Conservation (phyloP, 2,888 invertebrate species). For the Agrilus mali region DNA sequence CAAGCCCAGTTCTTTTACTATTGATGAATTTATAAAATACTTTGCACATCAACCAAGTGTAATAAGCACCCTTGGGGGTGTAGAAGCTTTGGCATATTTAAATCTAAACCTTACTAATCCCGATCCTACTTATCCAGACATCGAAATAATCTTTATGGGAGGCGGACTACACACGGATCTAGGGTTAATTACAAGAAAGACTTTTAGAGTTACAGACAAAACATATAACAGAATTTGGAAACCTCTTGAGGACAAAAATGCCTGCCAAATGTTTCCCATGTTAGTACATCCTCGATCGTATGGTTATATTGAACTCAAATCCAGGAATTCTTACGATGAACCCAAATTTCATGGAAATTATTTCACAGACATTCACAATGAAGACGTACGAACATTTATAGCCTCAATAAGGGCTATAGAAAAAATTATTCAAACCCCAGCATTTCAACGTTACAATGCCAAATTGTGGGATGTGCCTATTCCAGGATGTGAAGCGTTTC, state of each 20-base stretch:
- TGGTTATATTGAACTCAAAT: constrained; percentile 53
- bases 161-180: constrained; percentile 30
- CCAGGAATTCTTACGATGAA: constrained; percentile 55
- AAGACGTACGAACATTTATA: constrained; percentile 32
- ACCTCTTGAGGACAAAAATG: constrained; percentile 33
- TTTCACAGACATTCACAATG: constrained; percentile 43
- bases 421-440: constrained; percentile 34
- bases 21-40: too few species aligned
- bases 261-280: constrained; percentile 46
- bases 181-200: constrained; percentile 23
- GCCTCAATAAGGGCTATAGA: constrained; percentile 37
- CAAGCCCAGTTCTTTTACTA: not conserved
- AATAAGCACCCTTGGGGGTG: constrained; percentile 40
- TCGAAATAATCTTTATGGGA: constrained; percentile 54
- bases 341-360: constrained; percentile 74
- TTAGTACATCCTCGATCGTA: constrained; percentile 57
- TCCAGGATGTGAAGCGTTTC: constrained; percentile 36
- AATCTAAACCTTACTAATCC: constrained; percentile 44
- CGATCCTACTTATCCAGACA: constrained; percentile 46
- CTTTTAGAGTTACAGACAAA: constrained; percentile 43
- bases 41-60: constrained; percentile 28
- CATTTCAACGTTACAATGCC: constrained; percentile 36
- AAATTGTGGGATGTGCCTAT: constrained; percentile 31
- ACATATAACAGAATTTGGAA: constrained; percentile 44
- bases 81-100: constrained; percentile 45